Percentiles rank a stretch among this genome's conserved stretches.
Conservation (phyloP, 2,113 vertebrate genomes). For the Antechinus stuartii region DNA sequence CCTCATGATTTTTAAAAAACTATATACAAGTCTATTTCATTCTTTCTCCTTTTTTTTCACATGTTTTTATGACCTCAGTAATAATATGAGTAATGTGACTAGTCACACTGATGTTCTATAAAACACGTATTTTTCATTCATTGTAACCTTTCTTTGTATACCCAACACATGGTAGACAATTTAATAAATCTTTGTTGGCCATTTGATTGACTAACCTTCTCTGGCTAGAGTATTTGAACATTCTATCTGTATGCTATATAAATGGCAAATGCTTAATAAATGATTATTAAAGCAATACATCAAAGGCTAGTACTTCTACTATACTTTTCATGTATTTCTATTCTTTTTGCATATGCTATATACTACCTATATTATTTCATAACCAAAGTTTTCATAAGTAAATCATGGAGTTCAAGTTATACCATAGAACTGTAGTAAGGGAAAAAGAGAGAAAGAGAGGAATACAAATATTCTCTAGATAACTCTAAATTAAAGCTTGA, state of each 20-base stretch:
- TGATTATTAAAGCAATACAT: background rate
- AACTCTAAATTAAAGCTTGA: constrained; percentile 47
- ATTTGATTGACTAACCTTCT: background rate
- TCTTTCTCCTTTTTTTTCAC: constrained; percentile 39
- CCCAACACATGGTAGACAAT: background rate
- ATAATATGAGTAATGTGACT: constrained; percentile 37
- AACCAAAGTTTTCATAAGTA: constrained; percentile 31
- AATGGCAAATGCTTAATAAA: background rate
- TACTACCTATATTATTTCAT: background rate
- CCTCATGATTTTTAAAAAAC: constrained; percentile 44
- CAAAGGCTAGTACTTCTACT: background rate
- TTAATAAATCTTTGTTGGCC: background rate
- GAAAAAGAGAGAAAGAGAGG: constrained; percentile 26
- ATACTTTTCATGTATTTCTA: background rate
- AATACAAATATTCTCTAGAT: constrained; percentile 55
- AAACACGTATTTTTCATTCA: constrained; percentile 26
- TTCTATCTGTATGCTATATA: background rate
- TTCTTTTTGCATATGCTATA: background rate
- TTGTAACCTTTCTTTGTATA: background rate
- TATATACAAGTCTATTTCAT: constrained; percentile 17
- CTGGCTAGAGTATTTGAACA: background rate
- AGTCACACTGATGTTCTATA: constrained; percentile 59
- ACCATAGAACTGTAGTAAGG: background rate
- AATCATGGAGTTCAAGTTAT: constrained; percentile 13
- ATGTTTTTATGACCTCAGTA: constrained; percentile 49